phyloP scores from a whole-genome alignment of 2,888 invertebrate genomes.

The Sabellastarte sp. region DNA sequence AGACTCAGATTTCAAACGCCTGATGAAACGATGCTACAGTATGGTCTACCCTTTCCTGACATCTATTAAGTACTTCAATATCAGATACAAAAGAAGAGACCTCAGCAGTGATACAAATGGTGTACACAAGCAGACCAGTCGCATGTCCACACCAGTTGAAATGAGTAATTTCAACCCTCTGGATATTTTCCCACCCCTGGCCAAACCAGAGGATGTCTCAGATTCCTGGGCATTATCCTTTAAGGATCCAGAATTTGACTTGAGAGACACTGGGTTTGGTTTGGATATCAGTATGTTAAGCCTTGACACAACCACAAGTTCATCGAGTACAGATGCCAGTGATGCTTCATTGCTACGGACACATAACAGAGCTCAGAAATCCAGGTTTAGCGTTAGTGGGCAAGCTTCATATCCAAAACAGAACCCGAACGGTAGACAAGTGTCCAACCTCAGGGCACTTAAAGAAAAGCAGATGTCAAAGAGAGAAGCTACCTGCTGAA shows the following conservation, averaged over 20 bases:
- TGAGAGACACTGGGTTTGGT: background rate
- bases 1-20: background rate
- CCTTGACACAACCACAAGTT: too few relatives aligned
- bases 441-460: background rate
- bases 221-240: background rate
- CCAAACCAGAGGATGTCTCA: background rate
- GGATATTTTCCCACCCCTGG: background rate
- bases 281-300: background rate
- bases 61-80: background rate
- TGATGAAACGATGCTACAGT: background rate
- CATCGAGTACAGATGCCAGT: too few relatives aligned
- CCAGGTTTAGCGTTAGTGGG: too few relatives aligned
- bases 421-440: too few relatives aligned
- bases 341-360: too few relatives aligned
- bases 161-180: background rate
- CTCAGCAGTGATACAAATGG: background rate
- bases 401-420: too few relatives aligned
- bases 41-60: background rate
- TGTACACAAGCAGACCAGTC: background rate
- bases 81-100: background rate
- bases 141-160: background rate
- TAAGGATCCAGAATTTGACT: background rate
- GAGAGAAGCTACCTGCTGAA: background rate
- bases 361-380: too few relatives aligned
- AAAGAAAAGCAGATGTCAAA: background rate